phyloP scores from a whole-genome alignment of 2,797 vertebrate species.

The Rhynchonycteris naso region DNA sequence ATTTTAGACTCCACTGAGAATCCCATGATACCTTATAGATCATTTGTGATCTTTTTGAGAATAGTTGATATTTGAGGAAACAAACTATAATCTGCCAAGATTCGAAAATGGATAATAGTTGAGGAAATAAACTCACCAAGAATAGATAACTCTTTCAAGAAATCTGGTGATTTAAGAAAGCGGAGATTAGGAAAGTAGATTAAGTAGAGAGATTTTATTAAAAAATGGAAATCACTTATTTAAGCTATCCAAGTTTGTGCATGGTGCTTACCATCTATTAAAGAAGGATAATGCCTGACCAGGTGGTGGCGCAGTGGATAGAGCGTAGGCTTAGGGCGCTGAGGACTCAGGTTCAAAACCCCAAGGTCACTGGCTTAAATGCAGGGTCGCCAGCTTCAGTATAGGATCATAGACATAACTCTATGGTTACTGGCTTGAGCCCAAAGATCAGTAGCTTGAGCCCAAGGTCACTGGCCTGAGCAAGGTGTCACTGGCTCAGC shows the following conservation, averaged over 20 bases:
- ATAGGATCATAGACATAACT: no score
- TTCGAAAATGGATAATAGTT: conserved; percentile 36
- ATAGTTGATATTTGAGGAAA: not conserved
- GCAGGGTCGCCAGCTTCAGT: no score
- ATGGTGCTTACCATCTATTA: not conserved
- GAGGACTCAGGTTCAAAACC: no score
- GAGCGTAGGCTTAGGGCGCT: no score
- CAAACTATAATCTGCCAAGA: conserved; percentile 19
- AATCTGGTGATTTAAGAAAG: conserved; percentile 39
- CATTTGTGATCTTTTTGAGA: conserved; percentile 10
- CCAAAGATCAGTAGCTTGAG: no score
- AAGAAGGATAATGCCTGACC: not conserved
- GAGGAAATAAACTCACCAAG: conserved; percentile 47
- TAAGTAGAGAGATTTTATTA: conserved; percentile 36
- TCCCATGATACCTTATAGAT: not conserved
- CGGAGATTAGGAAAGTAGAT: conserved; percentile 7
- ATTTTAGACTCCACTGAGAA: not conserved
- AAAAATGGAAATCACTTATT: conserved; percentile 15
- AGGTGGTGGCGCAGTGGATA: no score
- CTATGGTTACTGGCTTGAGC: no score
- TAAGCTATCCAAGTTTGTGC: not conserved
- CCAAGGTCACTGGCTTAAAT: no score
- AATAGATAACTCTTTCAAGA: conserved; percentile 35
- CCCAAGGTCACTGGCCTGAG: no score
- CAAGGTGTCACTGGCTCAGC: no score